phyloP scores from a whole-genome alignment of 2,797 vertebrate genomes.

The Scleropages formosus region DNA sequence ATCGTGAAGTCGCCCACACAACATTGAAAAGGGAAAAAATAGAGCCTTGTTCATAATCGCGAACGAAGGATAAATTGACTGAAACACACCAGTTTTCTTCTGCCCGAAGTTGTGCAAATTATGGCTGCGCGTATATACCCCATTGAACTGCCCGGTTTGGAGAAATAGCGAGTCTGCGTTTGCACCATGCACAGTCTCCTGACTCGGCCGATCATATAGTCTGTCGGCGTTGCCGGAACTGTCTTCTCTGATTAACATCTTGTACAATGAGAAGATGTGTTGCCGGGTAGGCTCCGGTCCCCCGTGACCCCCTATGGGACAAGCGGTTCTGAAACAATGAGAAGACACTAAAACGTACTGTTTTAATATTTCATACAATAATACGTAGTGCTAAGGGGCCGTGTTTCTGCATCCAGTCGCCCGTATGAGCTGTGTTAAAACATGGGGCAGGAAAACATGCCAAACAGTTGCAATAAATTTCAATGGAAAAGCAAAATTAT shows the following conservation, averaged over 20 bases:
- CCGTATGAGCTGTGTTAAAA: no score
- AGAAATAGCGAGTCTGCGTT: neutral
- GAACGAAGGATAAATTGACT: neutral
- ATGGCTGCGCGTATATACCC: neutral
- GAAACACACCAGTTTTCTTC: neutral
- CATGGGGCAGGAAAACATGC: no score
- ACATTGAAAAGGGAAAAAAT: neutral
- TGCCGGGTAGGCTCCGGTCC: slow-evolving; percentile 16
- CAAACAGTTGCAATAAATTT: no score
- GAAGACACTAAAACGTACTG: neutral
- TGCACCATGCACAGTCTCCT: neutral
- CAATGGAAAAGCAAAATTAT: no score
- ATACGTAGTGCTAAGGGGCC: neutral
- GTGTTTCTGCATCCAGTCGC: neutral
- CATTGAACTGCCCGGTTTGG: neutral
- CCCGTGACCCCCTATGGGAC: no score
- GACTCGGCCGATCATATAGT: neutral
- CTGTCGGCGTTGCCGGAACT: neutral
- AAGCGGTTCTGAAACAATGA: no score
- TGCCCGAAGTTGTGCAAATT: neutral
- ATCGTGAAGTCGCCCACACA: neutral
- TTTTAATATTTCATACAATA: neutral
- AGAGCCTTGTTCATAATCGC: neutral
- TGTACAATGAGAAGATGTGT: neutral
- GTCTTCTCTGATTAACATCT: slow-evolving; percentile 1